A percentile compares a stretch with the other conserved stretches of the same genome.
phyloP scores from a whole-genome alignment of 35 echinoderm and acorn worm species.

The Diadema setosum region DNA sequence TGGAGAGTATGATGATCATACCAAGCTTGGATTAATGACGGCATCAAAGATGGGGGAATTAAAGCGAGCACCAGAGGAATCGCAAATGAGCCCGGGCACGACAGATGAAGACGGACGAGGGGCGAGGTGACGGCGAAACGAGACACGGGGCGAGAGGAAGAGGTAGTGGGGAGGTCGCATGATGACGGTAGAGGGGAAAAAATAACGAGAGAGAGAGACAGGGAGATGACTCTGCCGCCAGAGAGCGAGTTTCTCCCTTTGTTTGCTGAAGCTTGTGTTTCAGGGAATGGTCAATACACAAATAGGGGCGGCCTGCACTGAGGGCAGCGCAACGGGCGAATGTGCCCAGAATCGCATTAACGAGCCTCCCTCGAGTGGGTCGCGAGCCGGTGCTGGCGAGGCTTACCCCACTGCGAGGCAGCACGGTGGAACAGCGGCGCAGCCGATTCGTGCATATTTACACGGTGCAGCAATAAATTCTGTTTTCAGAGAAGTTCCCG shows the following conservation, averaged over 20 bases:
- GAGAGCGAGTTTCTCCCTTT: not conserved
- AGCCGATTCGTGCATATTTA: too few relatives aligned
- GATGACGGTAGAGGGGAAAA: not conserved
- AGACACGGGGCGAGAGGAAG: not conserved
- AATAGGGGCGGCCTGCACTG: not conserved
- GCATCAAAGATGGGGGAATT: too few relatives aligned
- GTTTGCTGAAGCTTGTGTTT: conserved; percentile 1
- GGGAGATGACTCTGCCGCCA: not conserved
- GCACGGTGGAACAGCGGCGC: too few relatives aligned
- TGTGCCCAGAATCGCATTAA: not conserved
- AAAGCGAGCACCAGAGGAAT: not conserved
- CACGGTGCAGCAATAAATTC: too few relatives aligned
- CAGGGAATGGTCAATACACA: not conserved
- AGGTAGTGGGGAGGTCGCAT: not conserved
- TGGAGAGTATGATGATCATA: too few relatives aligned
- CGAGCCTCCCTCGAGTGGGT: not conserved
- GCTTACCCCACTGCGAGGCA: too few relatives aligned
- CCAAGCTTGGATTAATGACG: too few relatives aligned
- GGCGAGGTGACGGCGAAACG: not conserved
- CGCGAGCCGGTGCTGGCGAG: too few relatives aligned
- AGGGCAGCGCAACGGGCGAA: not conserved
- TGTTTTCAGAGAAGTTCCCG: too few relatives aligned
- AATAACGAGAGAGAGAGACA: not conserved
- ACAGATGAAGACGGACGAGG: not conserved
- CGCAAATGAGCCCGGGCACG: too few relatives aligned